Percentiles rank a stretch among this genome's conserved stretches.
These are phyloP conservation scores for Uropetala carovei DNA, from an alignment of 2,888 invertebrate species.

Conservation along the genomic window DNA sequence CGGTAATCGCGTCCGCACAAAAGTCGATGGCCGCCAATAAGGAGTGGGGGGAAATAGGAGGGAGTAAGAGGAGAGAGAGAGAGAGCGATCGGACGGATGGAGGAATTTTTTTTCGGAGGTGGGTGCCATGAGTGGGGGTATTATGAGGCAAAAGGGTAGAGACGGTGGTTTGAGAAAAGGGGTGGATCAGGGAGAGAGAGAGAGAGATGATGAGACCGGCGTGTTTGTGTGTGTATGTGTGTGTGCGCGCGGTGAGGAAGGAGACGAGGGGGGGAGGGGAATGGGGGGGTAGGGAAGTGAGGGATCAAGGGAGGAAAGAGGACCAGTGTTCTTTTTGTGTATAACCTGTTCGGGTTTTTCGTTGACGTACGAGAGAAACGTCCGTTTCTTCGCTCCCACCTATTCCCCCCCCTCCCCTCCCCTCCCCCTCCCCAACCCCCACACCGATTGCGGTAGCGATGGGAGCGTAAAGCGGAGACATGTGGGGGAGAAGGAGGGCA, in stretches of 20 bases:
- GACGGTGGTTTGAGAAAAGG: not conserved
- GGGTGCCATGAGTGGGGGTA: not conserved
- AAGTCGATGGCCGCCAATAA: too few relatives aligned
- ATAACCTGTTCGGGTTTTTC: not conserved
- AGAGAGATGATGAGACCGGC: too few relatives aligned
- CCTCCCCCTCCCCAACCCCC: not conserved
- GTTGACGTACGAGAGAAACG: too few relatives aligned
- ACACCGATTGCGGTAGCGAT: conserved; percentile 16
- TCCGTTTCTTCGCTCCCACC: not conserved
- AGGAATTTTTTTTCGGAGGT: not conserved
- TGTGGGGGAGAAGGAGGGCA: not conserved
- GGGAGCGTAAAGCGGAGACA: not conserved
- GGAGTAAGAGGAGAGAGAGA: not conserved
- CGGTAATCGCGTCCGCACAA: too few relatives aligned
- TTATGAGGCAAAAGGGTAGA: not conserved
- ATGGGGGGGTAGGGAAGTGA: not conserved
- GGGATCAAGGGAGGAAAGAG: not conserved
- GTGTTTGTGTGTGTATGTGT: not conserved
- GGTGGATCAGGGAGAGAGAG: not conserved
- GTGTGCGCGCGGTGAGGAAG: too few relatives aligned
- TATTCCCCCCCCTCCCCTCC: not conserved
- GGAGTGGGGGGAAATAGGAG: too few relatives aligned
- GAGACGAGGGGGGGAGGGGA: not conserved
- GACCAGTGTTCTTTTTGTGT: not conserved
- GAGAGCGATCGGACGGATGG: not conserved